Percentiles rank a stretch among this genome's conserved stretches.
Conservation (phyloP, 2,113 vertebrate genomes). For the Scalopus aquaticus region DNA sequence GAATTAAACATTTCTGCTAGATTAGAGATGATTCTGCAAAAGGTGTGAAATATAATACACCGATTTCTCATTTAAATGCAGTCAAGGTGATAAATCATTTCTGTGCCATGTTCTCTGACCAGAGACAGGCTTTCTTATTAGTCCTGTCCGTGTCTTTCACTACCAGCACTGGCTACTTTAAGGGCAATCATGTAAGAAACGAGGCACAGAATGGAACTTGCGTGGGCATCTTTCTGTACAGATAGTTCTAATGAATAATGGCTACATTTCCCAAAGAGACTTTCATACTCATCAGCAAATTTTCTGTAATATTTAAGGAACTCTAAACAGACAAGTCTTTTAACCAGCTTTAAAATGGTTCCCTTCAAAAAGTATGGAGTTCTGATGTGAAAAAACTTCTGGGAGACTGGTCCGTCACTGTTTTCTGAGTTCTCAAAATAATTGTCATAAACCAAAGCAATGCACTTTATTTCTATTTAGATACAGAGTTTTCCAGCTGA, state of each 20-base stretch:
- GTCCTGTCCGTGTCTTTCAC: not conserved
- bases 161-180: not conserved
- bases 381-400: not conserved
- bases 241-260: conserved; percentile 30
- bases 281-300: conserved; percentile 6
- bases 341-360: conserved; percentile 34
- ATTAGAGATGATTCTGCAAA: not conserved
- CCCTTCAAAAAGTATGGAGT: not conserved
- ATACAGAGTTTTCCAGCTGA: not conserved
- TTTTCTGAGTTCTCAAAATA: conserved; percentile 10
- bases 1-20: not conserved
- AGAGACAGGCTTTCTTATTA: not conserved
- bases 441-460: not conserved
- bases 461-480: not conserved
- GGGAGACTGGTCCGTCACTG: not conserved
- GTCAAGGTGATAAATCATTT: not conserved
- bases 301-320: conserved; percentile 50
- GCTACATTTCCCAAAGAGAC: not conserved
- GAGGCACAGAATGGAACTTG: conserved; percentile 18
- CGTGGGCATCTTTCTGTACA: conserved; percentile 20
- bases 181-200: not conserved
- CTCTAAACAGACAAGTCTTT: not conserved
- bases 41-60: conserved; percentile 21
- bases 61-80: conserved; percentile 40
- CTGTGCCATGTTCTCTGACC: not conserved